Evolutionary conservation across 2,888 invertebrate genomes (phyloP).

Genomic region (Agrenia bidenticulata): DNA sequence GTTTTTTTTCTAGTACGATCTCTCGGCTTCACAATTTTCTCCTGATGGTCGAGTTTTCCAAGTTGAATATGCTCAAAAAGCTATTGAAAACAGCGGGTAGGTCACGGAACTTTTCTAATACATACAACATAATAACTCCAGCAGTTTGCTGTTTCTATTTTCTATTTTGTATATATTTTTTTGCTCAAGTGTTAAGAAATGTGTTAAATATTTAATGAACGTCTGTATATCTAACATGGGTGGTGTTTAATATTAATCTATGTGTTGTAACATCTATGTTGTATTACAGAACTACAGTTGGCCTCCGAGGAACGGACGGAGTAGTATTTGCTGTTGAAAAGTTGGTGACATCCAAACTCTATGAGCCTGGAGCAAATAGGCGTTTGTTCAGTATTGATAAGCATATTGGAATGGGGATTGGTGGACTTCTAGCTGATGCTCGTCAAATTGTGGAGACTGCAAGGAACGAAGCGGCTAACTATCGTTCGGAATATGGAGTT

Average conservation of each 20-base stretch:
- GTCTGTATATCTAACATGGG: background rate
- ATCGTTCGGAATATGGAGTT: slow-evolving; percentile 83
- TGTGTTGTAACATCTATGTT: background rate
- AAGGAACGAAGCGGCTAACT: slow-evolving; percentile 89
- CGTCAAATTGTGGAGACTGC: slow-evolving; percentile 90
- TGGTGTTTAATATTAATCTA: background rate
- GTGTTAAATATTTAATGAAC: slow-evolving; percentile 5
- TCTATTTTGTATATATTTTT: background rate
- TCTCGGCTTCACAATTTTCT: slow-evolving; percentile 99
- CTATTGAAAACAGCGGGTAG: slow-evolving; percentile 94
- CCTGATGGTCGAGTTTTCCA: slow-evolving; percentile 99
- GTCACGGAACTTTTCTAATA: slow-evolving; percentile 53
- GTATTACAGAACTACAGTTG: slow-evolving; percentile 77
- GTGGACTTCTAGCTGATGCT: slow-evolving; percentile 91
- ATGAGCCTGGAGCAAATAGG: slow-evolving; percentile 87
- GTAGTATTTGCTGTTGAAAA: slow-evolving; percentile 98
- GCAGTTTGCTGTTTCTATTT: background rate
- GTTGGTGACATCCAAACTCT: slow-evolving; percentile 86
- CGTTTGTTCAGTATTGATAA: slow-evolving; percentile 89
- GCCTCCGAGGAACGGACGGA: slow-evolving; percentile 90
- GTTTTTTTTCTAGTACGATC: slow-evolving; percentile 80
- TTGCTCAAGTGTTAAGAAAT: too few relatives aligned
- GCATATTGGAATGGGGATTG: slow-evolving; percentile 92
- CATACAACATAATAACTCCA: background rate
- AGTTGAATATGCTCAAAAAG: slow-evolving; percentile 99